These are phyloP conservation scores for Pygoscelis antarcticus DNA, from an alignment of 2,113 vertebrate genomes.

Conservation along the genomic window DNA sequence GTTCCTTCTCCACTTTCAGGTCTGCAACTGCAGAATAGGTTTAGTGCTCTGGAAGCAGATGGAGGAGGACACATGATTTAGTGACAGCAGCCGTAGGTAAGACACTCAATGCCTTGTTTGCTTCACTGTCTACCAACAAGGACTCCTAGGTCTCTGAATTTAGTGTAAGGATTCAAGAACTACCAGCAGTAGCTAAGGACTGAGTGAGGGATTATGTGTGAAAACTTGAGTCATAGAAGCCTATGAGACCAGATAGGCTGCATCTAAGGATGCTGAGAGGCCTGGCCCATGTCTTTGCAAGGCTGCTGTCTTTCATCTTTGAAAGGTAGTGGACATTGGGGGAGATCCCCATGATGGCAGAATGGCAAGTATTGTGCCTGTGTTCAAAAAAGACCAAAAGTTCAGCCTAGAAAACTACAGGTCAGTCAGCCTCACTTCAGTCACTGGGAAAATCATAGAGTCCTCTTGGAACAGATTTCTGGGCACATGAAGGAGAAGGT, in stretches of 20 bases:
- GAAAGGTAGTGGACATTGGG: neutral
- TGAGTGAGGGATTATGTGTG: neutral
- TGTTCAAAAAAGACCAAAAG: neutral
- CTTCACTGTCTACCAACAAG: neutral
- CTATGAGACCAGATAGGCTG: neutral
- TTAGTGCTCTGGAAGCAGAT: neutral
- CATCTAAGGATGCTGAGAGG: neutral
- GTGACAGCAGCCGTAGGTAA: neutral
- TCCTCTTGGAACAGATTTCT: neutral
- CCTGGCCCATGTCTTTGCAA: neutral
- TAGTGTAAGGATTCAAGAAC: neutral
- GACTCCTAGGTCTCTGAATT: neutral
- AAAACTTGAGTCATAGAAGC: neutral
- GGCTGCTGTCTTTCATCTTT: neutral
- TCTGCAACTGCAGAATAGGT: neutral
- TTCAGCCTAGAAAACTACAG: neutral
- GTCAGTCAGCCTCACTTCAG: neutral
- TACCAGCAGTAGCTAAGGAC: neutral
- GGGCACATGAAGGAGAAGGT: neutral
- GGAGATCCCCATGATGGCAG: neutral
- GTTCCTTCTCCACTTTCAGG: neutral
- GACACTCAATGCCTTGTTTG: neutral
- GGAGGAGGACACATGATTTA: neutral
- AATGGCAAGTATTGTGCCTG: neutral
- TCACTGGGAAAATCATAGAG: neutral